A percentile compares a stretch with the other conserved stretches of the same genome.
Conservation (phyloP, 1,140 invertebrate genomes). For the Nilaparvata lugens region DNA sequence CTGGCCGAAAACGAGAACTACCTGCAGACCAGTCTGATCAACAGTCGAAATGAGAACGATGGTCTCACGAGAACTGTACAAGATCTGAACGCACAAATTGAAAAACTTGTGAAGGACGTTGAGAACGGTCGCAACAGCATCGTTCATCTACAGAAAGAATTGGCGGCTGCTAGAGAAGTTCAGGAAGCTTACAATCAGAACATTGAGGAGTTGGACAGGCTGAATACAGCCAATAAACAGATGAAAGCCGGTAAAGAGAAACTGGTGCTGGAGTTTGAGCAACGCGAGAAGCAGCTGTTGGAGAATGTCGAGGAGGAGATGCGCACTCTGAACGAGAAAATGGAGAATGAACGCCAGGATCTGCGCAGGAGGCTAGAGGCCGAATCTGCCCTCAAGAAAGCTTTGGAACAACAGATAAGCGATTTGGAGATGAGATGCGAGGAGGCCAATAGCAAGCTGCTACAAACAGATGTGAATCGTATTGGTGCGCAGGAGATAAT, state of each 20-base stretch:
- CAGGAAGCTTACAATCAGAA: not conserved
- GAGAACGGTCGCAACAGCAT: not conserved
- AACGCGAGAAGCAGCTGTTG: slow-evolving; percentile 41
- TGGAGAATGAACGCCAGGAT: slow-evolving; percentile 35
- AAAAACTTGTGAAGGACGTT: not conserved
- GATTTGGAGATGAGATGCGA: not conserved
- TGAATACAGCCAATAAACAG: slow-evolving; percentile 3
- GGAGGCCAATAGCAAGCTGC: not conserved
- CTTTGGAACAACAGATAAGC: not conserved
- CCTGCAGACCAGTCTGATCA: not conserved
- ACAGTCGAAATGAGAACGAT: slow-evolving; percentile 10
- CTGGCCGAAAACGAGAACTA: slow-evolving; percentile 40
- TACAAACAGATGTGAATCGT: not conserved
- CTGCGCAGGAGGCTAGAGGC: slow-evolving; percentile 19
- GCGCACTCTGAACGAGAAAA: slow-evolving; percentile 41
- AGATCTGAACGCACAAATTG: slow-evolving; percentile 34
- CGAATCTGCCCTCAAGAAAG: slow-evolving; percentile 11
- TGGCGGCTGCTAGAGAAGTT: not conserved
- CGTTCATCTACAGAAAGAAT: slow-evolving; percentile 1
- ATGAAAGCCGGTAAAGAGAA: slow-evolving; percentile 41
- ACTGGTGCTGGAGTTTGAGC: slow-evolving; percentile 31
- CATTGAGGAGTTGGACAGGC: slow-evolving; percentile 2
- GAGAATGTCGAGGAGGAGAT: slow-evolving; percentile 38
- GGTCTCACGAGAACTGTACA: slow-evolving; percentile 43
- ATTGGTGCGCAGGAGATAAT: not conserved